Base-by-base conservation (phyloP, 2,888 invertebrate species). In the Eulithis prunata region DNA sequence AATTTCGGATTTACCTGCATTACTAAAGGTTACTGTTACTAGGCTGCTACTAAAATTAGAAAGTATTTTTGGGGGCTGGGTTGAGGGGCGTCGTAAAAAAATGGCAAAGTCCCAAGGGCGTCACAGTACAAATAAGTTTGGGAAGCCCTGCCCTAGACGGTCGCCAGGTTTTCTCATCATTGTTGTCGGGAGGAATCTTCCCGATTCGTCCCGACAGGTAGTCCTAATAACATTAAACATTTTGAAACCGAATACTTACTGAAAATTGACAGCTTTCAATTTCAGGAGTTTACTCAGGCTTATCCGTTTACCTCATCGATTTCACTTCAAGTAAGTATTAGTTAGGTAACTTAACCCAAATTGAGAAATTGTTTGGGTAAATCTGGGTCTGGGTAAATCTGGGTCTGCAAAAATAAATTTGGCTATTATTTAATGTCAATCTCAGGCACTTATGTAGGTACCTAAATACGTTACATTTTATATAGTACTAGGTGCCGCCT, bases 281-380 rank as follows among this genome's bases (percentile, higher is more conserved):
- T 57, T 47, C 60, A 51, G 36, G 13, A 13, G 57, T 62, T 62
- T 66, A 45, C 49, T 43, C 41, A 66, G 49, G 38, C 58, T 43
- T 57, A 49, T 51, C 62, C 28, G 45, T 46, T 62, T 52, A 62
- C 52, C 57, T 57, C 14, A 13, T 45, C 55, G 49, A 62, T 45
- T 51, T 57, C n/a, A 57, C 43, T 41, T 56, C 32, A 62, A 62
- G 62, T 51, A 62, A 62, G 62, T 51, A 57, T 62, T 56, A 28
- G 43, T 51, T 60, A 28, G 12, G 55, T 10, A 56, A 51, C 62
- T 41, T 51, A 57, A 36, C 38, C 11, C 14, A 54, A 54, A 54
- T 54, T 54, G 54, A n/a, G 41, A 38, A 54, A 54, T 41, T 41
- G 12, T 32, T 38, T 41, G 14, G 41, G 4, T 14, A 41, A 41